phyloP scores from a whole-genome alignment of 2,888 invertebrate genomes.

The Euzetes globulus region DNA sequence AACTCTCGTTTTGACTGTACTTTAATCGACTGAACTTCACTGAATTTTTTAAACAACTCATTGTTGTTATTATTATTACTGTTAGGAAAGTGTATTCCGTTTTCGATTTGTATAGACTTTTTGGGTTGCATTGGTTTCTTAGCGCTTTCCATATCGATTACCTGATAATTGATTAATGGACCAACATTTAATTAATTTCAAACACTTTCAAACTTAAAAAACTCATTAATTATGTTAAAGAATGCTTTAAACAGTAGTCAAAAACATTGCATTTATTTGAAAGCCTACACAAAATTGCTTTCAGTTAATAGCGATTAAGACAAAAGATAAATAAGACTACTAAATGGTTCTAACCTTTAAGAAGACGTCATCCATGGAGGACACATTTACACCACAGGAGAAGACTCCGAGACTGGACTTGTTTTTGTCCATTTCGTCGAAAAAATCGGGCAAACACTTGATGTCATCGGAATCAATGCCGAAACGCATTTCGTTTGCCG shows the following conservation, averaged over 20 bases:
- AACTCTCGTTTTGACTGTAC: conserved; percentile 14
- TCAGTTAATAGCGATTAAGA: background rate
- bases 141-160: background rate
- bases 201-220: too few relatives aligned
- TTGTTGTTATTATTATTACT: background rate
- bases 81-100: background rate
- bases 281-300: background rate
- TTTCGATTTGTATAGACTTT: conserved; percentile 3
- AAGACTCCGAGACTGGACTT: conserved; percentile 59
- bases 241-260: too few relatives aligned
- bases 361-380: conserved; percentile 87
- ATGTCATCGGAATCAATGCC: conserved; percentile 56
- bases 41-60: conserved; percentile 7
- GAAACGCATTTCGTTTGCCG: conserved; percentile 44
- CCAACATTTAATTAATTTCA: too few relatives aligned
- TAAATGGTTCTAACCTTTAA: conserved; percentile 55
- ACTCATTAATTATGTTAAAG: too few relatives aligned
- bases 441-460: conserved; percentile 55
- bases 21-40: background rate
- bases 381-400: conserved; percentile 71
- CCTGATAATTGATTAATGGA: background rate
- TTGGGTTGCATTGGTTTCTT: background rate
- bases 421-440: conserved; percentile 58
- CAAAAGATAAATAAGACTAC: background rate
- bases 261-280: too few relatives aligned